Evolutionary conservation across 1,140 invertebrate genomes (phyloP).

Genomic region (Popillia japonica): DNA sequence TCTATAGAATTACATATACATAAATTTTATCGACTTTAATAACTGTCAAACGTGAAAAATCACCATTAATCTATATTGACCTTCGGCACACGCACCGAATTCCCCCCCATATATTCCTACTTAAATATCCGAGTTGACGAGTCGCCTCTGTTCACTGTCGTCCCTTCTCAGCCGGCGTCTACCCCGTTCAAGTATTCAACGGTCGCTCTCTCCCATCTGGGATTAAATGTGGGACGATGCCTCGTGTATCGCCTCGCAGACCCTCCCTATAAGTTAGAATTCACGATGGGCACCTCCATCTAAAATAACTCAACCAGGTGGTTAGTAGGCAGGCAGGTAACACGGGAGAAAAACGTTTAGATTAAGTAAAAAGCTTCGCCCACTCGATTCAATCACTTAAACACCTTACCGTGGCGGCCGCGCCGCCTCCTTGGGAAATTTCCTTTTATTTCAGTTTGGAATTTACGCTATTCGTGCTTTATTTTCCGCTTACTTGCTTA

Average conservation of each 20-base stretch:
- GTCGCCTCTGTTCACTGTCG: not conserved
- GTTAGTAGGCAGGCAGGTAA: not conserved
- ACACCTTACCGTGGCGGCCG: too few species aligned
- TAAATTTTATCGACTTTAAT: too few species aligned
- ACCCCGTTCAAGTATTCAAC: slow-evolving; percentile 4
- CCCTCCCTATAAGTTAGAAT: slow-evolving; percentile 10
- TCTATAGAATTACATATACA: too few species aligned
- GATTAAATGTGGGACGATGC: not conserved
- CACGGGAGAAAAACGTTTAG: not conserved
- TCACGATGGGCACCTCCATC: not conserved
- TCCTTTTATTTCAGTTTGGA: not conserved
- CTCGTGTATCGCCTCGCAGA: not conserved
- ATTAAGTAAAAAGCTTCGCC: not conserved
- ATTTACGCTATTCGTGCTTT: not conserved
- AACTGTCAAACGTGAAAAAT: too few species aligned
- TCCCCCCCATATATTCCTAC: too few species aligned
- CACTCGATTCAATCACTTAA: slow-evolving; percentile 5
- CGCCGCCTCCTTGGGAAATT: not conserved
- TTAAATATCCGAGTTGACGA: not conserved
- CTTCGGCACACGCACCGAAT: too few species aligned
- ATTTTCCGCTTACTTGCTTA: not conserved
- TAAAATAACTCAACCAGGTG: slow-evolving; percentile 10
- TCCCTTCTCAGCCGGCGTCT: not conserved
- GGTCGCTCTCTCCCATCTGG: not conserved
- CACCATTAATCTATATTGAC: too few species aligned